Conservation (phyloP, 2,113 vertebrate genomes). For the Neopipo cinnamomea region DNA sequence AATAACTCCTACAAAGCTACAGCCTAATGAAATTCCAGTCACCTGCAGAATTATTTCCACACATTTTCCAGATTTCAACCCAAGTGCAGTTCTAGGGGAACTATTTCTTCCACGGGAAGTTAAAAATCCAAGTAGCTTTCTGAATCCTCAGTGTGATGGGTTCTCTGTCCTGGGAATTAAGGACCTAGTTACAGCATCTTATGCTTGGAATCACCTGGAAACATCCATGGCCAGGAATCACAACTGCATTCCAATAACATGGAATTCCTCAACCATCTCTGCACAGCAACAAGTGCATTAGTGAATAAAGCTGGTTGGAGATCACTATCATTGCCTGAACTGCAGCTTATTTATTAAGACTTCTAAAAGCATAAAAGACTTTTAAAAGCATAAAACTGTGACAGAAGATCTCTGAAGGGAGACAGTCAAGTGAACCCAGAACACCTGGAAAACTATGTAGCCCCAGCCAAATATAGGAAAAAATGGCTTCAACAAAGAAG, state of each 20-base stretch:
- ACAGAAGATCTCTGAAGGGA: not conserved
- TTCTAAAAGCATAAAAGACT: not conserved
- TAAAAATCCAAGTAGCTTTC: not conserved
- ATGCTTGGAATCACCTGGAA: not conserved
- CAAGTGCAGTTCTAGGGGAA: not conserved
- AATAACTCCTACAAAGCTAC: not conserved
- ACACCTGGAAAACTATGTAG: not conserved
- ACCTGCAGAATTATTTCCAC: not conserved
- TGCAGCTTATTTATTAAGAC: not conserved
- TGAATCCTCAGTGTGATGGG: not conserved
- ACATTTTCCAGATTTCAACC: not conserved
- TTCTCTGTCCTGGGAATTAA: not conserved
- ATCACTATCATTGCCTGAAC: not conserved
- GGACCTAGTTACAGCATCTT: not conserved
- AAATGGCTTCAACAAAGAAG: not conserved
- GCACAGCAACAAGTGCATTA: not conserved
- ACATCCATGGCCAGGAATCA: not conserved
- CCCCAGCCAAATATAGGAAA: not conserved
- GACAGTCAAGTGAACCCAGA: not conserved
- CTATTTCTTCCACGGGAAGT: not conserved
- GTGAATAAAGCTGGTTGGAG: not conserved
- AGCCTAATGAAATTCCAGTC: not conserved
- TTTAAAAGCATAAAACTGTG: not conserved
- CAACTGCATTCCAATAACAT: not conserved
- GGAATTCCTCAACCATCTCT: not conserved